These are phyloP conservation scores for Micropterix aruncella DNA, from an alignment of 2,888 invertebrate species.

Conservation along the genomic window DNA sequence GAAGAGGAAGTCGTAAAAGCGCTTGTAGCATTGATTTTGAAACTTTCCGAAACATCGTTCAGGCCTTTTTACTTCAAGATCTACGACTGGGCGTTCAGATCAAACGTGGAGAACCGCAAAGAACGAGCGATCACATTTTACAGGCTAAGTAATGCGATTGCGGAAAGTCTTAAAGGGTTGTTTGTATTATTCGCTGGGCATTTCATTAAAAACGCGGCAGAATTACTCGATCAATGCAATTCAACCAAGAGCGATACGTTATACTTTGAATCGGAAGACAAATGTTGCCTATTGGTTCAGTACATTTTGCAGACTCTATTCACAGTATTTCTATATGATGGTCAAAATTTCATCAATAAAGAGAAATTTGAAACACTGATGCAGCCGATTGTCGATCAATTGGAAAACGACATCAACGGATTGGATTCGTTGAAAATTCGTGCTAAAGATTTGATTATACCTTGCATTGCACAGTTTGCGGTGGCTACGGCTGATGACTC, in stretches of 20 bases:
- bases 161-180: constrained; percentile 69
- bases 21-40: constrained; percentile 67
- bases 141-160: constrained; percentile 61
- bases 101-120: constrained; percentile 39
- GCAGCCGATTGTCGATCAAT: constrained; percentile 79
- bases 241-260: constrained; percentile 35
- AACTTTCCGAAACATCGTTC: constrained; percentile 80
- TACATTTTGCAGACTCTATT: constrained; percentile 63
- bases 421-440: constrained; percentile 43
- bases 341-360: constrained; percentile 69
- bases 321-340: constrained; percentile 70
- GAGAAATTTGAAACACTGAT: constrained; percentile 74
- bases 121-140: constrained; percentile 72
- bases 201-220: constrained; percentile 67
- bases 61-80: constrained; percentile 77
- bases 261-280: constrained; percentile 38
- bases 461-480: constrained; percentile 71
- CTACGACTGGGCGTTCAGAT: constrained; percentile 73
- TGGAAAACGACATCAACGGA: constrained; percentile 62
- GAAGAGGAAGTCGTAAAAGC: constrained; percentile 67
- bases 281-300: constrained; percentile 48
- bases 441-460: constrained; percentile 47
- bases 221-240: constrained; percentile 57
- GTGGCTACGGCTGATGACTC: constrained; percentile 74
- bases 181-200: constrained; percentile 85